These are phyloP conservation scores for Sebastolobus alascanus DNA, from an alignment of 2,797 vertebrate species.

Conservation along the genomic window DNA sequence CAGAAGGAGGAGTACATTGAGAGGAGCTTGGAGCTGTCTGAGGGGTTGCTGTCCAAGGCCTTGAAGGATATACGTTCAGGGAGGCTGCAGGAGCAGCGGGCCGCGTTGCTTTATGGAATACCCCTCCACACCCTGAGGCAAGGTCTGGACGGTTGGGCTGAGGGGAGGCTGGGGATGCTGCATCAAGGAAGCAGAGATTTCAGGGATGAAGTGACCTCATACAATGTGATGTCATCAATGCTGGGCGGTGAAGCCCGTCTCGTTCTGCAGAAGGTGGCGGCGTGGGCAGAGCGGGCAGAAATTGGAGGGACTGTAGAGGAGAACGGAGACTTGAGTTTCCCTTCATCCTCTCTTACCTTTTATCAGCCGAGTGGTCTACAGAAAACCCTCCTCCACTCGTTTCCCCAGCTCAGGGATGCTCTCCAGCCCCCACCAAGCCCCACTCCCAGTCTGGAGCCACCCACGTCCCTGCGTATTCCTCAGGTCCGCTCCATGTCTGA, in stretches of 20 bases:
- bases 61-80: slow-evolving; percentile 99
- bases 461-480: slow-evolving; percentile 96
- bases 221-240: slow-evolving; percentile 82
- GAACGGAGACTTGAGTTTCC: slow-evolving; percentile 92
- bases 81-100: slow-evolving; percentile 98
- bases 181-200: slow-evolving; percentile 90
- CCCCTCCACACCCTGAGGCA: slow-evolving; percentile 96
- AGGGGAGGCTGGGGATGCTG: slow-evolving; percentile 89
- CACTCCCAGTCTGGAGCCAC: slow-evolving; percentile 79
- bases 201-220: slow-evolving; percentile 76
- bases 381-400: slow-evolving; percentile 90
- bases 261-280: slow-evolving; percentile 95
- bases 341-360: slow-evolving; percentile 93
- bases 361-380: slow-evolving; percentile 91
- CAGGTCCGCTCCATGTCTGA: slow-evolving; percentile 93
- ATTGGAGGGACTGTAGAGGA: slow-evolving; percentile 91
- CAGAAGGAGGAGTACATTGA: slow-evolving; percentile 98
- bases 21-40: slow-evolving; percentile 99
- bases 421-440: slow-evolving; percentile 80
- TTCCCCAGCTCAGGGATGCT: slow-evolving; percentile 82
- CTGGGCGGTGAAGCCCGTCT: slow-evolving; percentile 93
- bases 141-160: slow-evolving; percentile 93
- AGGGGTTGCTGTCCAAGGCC: slow-evolving; percentile 99
- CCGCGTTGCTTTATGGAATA: slow-evolving; percentile 99
- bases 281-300: slow-evolving; percentile 95